Evolutionary conservation across 2,113 vertebrate genomes (phyloP).

Genomic region (Anguilla rostrata): DNA sequence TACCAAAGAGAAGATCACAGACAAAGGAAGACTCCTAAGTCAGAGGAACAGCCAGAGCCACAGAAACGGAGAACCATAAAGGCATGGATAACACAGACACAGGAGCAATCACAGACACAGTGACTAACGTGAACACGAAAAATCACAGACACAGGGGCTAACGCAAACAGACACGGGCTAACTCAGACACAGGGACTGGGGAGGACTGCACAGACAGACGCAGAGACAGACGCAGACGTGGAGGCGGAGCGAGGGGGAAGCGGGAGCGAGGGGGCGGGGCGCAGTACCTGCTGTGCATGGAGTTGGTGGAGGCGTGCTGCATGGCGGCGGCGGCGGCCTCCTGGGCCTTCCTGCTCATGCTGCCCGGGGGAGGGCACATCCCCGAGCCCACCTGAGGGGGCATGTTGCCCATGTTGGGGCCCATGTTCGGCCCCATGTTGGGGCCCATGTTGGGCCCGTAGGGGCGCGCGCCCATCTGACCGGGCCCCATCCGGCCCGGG

Average conservation of each 20-base stretch:
- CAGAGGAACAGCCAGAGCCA: too few relatives aligned
- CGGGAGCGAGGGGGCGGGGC: not conserved
- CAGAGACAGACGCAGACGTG: not conserved
- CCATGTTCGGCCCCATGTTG: slow-evolving; percentile 80
- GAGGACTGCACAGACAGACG: not conserved
- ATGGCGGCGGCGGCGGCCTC: slow-evolving; percentile 80
- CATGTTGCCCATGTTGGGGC: slow-evolving; percentile 87
- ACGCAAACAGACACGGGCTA: not conserved
- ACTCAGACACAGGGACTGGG: not conserved
- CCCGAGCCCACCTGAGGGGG: slow-evolving; percentile 85
- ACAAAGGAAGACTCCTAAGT: too few relatives aligned
- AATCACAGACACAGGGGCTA: too few relatives aligned
- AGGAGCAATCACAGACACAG: not conserved
- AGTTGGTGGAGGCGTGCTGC: slow-evolving; percentile 85
- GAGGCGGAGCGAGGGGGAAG: not conserved
- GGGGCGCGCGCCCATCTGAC: slow-evolving; percentile 85
- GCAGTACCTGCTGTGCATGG: slow-evolving; percentile 90
- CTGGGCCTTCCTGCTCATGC: slow-evolving; percentile 91
- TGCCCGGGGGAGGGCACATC: slow-evolving; percentile 93
- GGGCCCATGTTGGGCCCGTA: slow-evolving; percentile 69
- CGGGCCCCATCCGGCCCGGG: slow-evolving; percentile 85
- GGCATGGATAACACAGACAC: too few relatives aligned
- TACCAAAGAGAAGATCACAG: too few relatives aligned
- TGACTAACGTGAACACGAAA: too few relatives aligned
- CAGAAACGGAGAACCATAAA: too few relatives aligned